phyloP scores from a whole-genome alignment of 2,113 vertebrate genomes.

The Dascyllus trimaculatus region DNA sequence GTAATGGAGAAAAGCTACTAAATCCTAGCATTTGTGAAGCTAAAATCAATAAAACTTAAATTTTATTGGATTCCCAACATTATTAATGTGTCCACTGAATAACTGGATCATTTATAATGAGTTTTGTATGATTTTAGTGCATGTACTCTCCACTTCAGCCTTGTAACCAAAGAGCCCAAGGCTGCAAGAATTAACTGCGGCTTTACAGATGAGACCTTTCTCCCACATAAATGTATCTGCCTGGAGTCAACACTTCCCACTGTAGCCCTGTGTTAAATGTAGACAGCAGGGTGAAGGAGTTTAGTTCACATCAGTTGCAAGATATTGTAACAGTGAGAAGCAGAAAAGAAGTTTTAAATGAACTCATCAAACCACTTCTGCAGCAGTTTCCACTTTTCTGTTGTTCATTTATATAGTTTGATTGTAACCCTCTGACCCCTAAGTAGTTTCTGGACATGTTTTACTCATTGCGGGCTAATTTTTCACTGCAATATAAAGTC shows the following conservation, averaged over 20 bases:
- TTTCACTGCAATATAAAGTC: no score
- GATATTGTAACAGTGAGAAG: conserved; percentile 2
- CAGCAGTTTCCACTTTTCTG: background rate
- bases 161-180: background rate
- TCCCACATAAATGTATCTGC: background rate
- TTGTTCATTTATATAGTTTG: background rate
- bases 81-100: background rate
- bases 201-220: background rate
- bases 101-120: background rate
- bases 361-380: background rate
- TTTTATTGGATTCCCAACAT: background rate
- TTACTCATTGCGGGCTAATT: no score
- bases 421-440: no score
- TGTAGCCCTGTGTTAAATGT: conserved; percentile 1
- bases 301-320: background rate
- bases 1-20: background rate
- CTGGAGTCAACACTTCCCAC: background rate
- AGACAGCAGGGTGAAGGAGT: background rate
- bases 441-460: no score
- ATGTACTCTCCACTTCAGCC: no score
- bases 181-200: background rate
- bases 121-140: background rate
- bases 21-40: background rate
- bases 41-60: background rate
- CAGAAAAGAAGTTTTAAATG: background rate